These are phyloP conservation scores for Eulithis testata DNA, from an alignment of 2,888 invertebrate genomes.

Conservation along the genomic window DNA sequence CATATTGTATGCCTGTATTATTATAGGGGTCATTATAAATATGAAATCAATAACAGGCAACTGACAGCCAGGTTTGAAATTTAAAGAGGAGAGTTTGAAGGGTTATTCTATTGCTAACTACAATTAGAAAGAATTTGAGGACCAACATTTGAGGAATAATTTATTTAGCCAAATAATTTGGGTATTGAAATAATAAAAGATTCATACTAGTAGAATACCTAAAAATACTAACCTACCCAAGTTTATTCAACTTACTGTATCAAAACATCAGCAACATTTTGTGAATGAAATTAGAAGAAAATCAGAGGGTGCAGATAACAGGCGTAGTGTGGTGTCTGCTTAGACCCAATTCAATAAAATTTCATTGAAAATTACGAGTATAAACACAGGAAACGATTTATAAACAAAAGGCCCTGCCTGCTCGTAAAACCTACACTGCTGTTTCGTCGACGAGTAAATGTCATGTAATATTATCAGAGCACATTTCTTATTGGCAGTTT, in stretches of 20 bases:
- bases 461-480: constrained; percentile 52
- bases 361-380: constrained; percentile 66
- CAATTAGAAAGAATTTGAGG: neutral
- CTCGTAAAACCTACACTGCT: constrained; percentile 58
- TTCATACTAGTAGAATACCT: neutral
- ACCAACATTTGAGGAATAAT: neutral
- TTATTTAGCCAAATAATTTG: neutral
- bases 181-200: neutral
- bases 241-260: constrained; percentile 27
- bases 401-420: constrained; percentile 69
- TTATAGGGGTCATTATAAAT: constrained; percentile 69
- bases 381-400: constrained; percentile 76
- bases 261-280: constrained; percentile 22
- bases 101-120: neutral
- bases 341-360: constrained; percentile 52
- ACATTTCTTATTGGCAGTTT: constrained; percentile 48
- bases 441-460: constrained; percentile 20
- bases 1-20: constrained; percentile 56
- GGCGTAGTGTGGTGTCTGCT: constrained; percentile 38
- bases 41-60: constrained; percentile 66
- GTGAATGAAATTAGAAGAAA: constrained; percentile 23
- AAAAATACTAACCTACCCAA: no score
- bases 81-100: constrained; percentile 11
- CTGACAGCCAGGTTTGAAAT: constrained; percentile 28
- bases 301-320: constrained; percentile 25